Evolutionary conservation across 2,113 vertebrate genomes (phyloP), one percentile per base, ranked within the genome.

Genomic region (Archocentrus centrarchus): DNA sequence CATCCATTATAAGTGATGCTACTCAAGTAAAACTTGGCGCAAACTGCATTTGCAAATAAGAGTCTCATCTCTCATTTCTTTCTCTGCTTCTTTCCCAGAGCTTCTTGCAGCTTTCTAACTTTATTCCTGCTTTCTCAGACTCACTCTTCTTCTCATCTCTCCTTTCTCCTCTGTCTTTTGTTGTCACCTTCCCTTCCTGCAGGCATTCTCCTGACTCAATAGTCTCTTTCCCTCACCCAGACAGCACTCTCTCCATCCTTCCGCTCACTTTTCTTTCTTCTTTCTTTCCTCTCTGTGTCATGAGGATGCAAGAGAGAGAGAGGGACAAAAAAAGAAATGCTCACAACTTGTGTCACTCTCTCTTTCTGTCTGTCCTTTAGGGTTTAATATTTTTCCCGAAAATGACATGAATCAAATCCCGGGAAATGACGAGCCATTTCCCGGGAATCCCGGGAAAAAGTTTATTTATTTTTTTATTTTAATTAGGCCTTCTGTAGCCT

Each of bases 101-200:
- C 18, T 50, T 7, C 47, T 58, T 62, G 57, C 77, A 50, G 27
- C 78, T 75, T 59, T 81, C 35, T 35, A 44, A 37, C 57, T 3
- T 79, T 20, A 22, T 27, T 75, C 11, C 70, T 81, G 37, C 20
- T 79, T 47, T 60, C 20, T n/a, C 53, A 53, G 3, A 37, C 18
- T 27, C 53, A 10, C 53, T 39, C 47, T 30, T 73, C 17, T 53
- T 32, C 30, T 62, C 58, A 55, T 41, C 57, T 84, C 57, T 80
- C 37, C 68, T 41, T 58, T 32, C 37, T 70, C 53, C 59, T 73
- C 81, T 53, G 22, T 81, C 85, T 92, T 88, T 87, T 84, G 77
- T 87, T 79, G 86, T 88, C 87, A 86, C 85, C 82, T 82, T 17
- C 64, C 60, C 39, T 82, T 77, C 81, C 85, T 77, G 53, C 78